Evolutionary conservation across 2,113 vertebrate genomes (phyloP), one percentile per base, ranked within the genome.

Genomic region (Lontra canadensis): DNA sequence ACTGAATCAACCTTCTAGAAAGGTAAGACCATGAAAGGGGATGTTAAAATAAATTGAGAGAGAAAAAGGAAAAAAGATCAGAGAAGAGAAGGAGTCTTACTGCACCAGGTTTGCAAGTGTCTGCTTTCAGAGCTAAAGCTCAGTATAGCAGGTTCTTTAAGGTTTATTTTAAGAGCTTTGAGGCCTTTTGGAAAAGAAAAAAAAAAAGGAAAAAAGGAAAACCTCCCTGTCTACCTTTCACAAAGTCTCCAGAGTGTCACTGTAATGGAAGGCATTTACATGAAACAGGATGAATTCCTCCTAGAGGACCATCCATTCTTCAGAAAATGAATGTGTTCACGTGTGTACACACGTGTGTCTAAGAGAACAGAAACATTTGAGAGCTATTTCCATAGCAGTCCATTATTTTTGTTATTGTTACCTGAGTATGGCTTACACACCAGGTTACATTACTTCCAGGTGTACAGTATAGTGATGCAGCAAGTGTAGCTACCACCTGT

Each of bases 161-260:
- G 88, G 91, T 95, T 95, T 95, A 97, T 97, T 98, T 97, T 97
- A 97, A 97, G 96, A 98, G 49, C 84, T 73, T 84, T 52, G 1
- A 90, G 76, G 76, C n/a, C 57, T 95, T 85, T 69, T 26, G 69
- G 10, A 18, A 34, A 3, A 0, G 34, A 3, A 0, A 0, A 10
- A 2, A 26, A 73, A 42, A 63, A 63, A 34, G 4, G 0, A 0
- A 10, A 1, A 5, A 31, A 26, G 59, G 57, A 65, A 69, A 25
- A 34, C 7, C 44, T 92, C 89, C 59, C 92, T 90, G 94, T 95
- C 92, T 93, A 94, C 67, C 76, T 96, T 80, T 96, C 59, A 96
- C 69, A 83, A 88, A 92, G 83, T 88, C 87, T 97, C 69, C 78
- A 55, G 49, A 89, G 87, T 93, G 95, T 95, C 96, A 76, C 47